Evolutionary conservation across 2,888 invertebrate species (phyloP), one percentile per base, ranked within the genome.

Genomic region (Noctua fimbriata): DNA sequence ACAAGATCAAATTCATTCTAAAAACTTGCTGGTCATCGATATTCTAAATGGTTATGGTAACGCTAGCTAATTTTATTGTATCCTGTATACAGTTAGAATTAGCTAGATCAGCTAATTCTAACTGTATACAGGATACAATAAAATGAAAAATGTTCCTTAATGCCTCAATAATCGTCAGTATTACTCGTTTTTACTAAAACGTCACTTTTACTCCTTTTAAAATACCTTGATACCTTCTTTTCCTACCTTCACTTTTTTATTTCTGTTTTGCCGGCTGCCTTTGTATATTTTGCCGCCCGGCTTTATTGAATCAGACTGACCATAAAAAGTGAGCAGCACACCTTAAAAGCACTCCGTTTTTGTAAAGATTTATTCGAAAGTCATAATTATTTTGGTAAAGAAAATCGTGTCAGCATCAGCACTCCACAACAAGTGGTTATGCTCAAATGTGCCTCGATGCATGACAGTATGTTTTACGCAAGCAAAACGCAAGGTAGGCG

Each of bases 381-480:
- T 81, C n/a, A 21, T 69, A 32, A 60, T 52, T 52, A 10, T 44
- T 71, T 81, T 69, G n/a, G 21, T 36, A 60, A 77, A 76, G 63
- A 85, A 85, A 81, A 28, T 71, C 52, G 28, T 4, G n/a, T 52
- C 67, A 74, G 66, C 78, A 21, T 69, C 67, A 78, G 70, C 79
- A 24, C 21, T 79, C 41, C n/a, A 47, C 58, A 70, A 69, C 58
- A 81, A 77, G 75, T 67, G 41, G 82, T 78, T 85, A 58, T 44
- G 74, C 24, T 69, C 69, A 52, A 82, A 77, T 79, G 84, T 75
- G 69, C 78, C 67, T 14, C 67, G 67, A 71, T 83, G 89, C 89
- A 81, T 89, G 81, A 81, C 79, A 67, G 74, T 63, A 60, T 7
- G 86, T 47, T 78, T 86, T 87, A 80, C 82, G 49, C 67, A 75